phyloP scores from a whole-genome alignment of 2,888 invertebrate species.

The Lasius platythorax region DNA sequence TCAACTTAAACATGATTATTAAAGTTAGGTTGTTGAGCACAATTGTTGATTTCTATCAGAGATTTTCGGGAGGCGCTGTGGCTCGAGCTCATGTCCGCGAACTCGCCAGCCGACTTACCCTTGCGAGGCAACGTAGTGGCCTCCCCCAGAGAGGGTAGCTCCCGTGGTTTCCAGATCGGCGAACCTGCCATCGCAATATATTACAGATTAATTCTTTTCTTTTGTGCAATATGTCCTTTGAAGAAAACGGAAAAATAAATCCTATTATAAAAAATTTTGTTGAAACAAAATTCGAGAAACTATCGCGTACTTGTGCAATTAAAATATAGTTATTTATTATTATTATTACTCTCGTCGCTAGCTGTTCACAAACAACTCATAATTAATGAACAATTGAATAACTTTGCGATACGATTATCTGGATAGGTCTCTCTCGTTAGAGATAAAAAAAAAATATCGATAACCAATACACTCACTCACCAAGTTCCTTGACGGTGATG shows the following conservation, averaged over 20 bases:
- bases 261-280: not conserved
- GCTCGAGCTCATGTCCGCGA: slow-evolving; percentile 86
- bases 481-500: slow-evolving; percentile 94
- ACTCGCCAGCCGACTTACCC: slow-evolving; percentile 86
- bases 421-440: not conserved
- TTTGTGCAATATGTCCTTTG: not conserved
- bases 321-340: not conserved
- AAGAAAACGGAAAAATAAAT: not conserved
- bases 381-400: not conserved
- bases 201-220: not conserved
- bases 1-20: slow-evolving; percentile 86
- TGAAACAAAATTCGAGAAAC: not conserved
- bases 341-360: not conserved
- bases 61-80: slow-evolving; percentile 88
- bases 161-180: slow-evolving; percentile 99
- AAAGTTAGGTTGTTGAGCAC: slow-evolving; percentile 85
- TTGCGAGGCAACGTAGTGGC: slow-evolving; percentile 89
- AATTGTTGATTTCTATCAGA: slow-evolving; percentile 87
- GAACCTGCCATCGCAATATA: slow-evolving; percentile 89
- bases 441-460: not conserved
- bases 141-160: slow-evolving; percentile 89
- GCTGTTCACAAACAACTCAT: not conserved
- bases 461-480: slow-evolving; percentile 90
- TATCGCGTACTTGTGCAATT: not conserved
- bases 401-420: not conserved